These are phyloP conservation scores for Mythimna pallens DNA, from an alignment of 2,888 invertebrate genomes.

Conservation along the genomic window DNA sequence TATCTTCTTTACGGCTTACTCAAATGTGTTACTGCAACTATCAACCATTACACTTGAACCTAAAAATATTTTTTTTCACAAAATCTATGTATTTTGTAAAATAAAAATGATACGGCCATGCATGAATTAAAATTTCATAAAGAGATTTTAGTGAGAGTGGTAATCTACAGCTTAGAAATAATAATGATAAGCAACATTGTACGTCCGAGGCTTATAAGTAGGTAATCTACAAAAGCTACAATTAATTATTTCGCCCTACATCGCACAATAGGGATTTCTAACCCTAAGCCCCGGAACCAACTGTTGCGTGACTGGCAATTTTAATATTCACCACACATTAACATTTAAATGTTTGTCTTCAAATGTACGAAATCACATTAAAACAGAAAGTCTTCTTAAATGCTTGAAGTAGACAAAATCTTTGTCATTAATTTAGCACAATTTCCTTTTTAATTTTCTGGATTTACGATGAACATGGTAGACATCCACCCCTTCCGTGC, in stretches of 20 bases:
- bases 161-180: not conserved
- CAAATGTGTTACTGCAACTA: too few species aligned
- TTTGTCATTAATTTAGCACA: not conserved
- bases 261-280: conserved; percentile 38
- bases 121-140: too few species aligned
- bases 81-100: too few species aligned
- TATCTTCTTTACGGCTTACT: too few species aligned
- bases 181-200: conserved; percentile 1
- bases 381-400: not conserved
- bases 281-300: conserved; percentile 46
- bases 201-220: conserved; percentile 16
- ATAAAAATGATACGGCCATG: too few species aligned
- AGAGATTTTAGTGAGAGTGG: not conserved
- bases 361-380: conserved; percentile 12
- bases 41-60: too few species aligned
- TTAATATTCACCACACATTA: conserved; percentile 60
- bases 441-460: not conserved
- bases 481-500: too few species aligned
- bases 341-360: conserved; percentile 38
- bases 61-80: too few species aligned
- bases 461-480: not conserved
- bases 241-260: conserved; percentile 56
- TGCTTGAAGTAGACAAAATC: not conserved
- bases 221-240: conserved; percentile 28
- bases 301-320: conserved; percentile 52